Base-by-base conservation (phyloP, 2,113 vertebrate genomes). In the Sebastes schlegelii region DNA sequence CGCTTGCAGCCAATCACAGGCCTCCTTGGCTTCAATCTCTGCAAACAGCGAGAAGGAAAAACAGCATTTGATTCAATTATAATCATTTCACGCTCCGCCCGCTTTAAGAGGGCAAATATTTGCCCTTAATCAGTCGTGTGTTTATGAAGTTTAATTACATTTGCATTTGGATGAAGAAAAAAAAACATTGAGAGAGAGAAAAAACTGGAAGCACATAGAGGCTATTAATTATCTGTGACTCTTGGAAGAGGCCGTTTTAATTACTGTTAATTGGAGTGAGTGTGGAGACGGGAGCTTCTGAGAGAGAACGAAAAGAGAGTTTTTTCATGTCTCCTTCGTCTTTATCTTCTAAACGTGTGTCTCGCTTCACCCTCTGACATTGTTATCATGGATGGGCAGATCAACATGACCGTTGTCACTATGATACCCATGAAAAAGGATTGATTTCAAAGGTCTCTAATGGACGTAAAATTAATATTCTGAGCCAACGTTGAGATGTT, bases 21-120 rank as follows among this genome's bases (percentile, higher is more conserved):
- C 96, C 95, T 97, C 97, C 86, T 94, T 97, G 82, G 96, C 97
- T 95, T 99, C 97, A 72, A 95, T 95, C 94, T 98, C 97, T 99
- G 93, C 2, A 89, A 93, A 96, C 92, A 91, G 46, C 21, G 71
- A 83, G 74, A 16, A 55, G 65, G 26, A 14, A 69, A 77, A 80
- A 89, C 58, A 84, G 71, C 64, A 69, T 65, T 80, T 78, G 77
- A 88, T 87, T 73, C 46, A 83, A 79, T 89, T 86, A 73, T 10
- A 83, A 86, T 82, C 70, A 62, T 73, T 77, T 90, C 89, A 80
- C 77, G 83, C 84, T 85, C 73, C 13, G 17, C 68, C 54, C 45
- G 48, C 79, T 86, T 86, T 72, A 68, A 91, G 74, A 81, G 72
- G 67, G 81, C 79, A 91, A 92, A 93, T 89, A 93, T 91, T 92